Evolutionary conservation across 2,888 invertebrate genomes (phyloP).

Genomic region (Unio pictorum): DNA sequence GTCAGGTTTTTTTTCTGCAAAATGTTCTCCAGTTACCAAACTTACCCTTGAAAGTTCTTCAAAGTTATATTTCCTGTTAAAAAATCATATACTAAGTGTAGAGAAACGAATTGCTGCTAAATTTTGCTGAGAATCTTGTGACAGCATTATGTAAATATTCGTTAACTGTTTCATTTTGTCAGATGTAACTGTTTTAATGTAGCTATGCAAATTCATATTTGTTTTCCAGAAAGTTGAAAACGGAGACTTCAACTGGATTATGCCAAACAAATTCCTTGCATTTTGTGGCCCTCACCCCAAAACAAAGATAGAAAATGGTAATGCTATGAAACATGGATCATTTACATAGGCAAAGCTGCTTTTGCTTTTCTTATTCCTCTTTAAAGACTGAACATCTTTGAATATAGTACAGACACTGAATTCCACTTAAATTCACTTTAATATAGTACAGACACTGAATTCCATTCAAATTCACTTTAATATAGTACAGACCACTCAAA

Average conservation of each 20-base stretch:
- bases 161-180: not conserved
- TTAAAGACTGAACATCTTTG: not conserved
- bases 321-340: constrained; percentile 6
- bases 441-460: too few species aligned
- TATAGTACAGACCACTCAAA: too few species aligned
- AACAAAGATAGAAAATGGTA: constrained; percentile 88
- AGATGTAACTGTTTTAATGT: not conserved
- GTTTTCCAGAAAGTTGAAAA: constrained; percentile 89
- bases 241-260: constrained; percentile 99
- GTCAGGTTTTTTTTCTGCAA: too few species aligned
- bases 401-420: not conserved
- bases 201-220: not conserved
- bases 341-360: not conserved
- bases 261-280: constrained; percentile 96
- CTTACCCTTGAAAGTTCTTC: too few species aligned
- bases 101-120: too few species aligned
- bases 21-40: too few species aligned
- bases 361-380: constrained; percentile 11
- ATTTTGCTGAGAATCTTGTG: too few species aligned
- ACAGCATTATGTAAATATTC: not conserved
- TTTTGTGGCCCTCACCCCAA: constrained; percentile 98
- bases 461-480: too few species aligned
- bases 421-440: not conserved
- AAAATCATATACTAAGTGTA: too few species aligned
- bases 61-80: too few species aligned